These are phyloP conservation scores for Idris sp. DNA, from an alignment of 1,140 invertebrate genomes.

Conservation along the genomic window DNA sequence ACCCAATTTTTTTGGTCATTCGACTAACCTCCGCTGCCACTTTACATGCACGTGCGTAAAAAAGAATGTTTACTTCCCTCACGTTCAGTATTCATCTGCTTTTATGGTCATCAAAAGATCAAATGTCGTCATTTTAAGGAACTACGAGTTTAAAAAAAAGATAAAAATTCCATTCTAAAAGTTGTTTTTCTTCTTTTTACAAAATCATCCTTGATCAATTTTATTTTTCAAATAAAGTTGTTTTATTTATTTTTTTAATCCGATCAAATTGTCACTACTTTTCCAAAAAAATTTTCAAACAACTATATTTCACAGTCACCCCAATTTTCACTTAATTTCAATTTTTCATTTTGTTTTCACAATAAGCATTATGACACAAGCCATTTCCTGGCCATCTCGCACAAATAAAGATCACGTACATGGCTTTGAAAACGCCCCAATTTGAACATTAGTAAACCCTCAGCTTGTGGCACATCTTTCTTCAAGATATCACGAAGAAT, in stretches of 20 bases:
- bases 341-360: not conserved
- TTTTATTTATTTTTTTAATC: not conserved
- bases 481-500: conserved; percentile 38
- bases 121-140: no score
- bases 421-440: conserved; percentile 38
- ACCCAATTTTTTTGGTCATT: conserved; percentile 25
- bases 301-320: not conserved
- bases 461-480: conserved; percentile 16
- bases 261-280: not conserved
- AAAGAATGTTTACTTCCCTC: not conserved
- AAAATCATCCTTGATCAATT: no score
- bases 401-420: conserved; percentile 26
- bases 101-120: no score
- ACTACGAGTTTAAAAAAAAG: no score
- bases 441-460: conserved; percentile 24
- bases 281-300: not conserved
- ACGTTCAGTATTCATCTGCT: no score
- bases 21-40: conserved; percentile 15
- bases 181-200: no score
- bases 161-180: no score
- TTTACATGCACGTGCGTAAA: conserved; percentile 7
- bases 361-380: conserved; percentile 2
- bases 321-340: not conserved
- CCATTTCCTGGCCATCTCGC: conserved; percentile 8
- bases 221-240: not conserved